Evolutionary conservation across 2,797 vertebrate species (phyloP), one percentile per base, ranked within the genome.

Genomic region (Chelidonichthys spinosus): DNA sequence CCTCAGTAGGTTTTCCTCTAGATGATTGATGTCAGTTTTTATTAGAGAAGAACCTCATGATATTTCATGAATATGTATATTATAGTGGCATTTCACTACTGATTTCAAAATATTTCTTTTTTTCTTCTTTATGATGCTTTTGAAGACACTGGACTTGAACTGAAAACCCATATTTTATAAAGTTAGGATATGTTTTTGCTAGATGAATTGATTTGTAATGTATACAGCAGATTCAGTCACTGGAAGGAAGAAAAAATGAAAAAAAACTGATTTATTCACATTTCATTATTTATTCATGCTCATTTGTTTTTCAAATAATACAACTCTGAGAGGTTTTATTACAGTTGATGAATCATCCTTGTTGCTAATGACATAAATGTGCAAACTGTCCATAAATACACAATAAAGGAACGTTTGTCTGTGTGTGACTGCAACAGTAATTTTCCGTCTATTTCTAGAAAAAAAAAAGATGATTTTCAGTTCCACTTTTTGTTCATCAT

Each of bases 361-460:
- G 85, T 93, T 92, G 90, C 88, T 92, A 87, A 89, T 90, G 84
- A 88, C 86, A 90, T 90, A 81, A 89, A 92, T 93, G 92, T 93
- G 85, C 85, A 93, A 91, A 92, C 88, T 93, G 89, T 94, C 87
- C 82, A 93, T 90, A 92, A 91, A 84, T 86, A 92, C 91, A 92
- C 90, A 92, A 91, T 92, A 94, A 93, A 91, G 81, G 88, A 90
- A 89, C 72, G 85, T 91, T 89, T 92, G 87, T 92, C 76, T 92
- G 86, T 93, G 79, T 89, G 87, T 92, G 90, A 91, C 90, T 91
- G 89, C 91, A 94, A 91, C 72, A 53, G 68, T 86, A 79, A 86
- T 87, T 86, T 85, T 50, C 33, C 11, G 61, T 54, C 65, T 85
- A 39, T 92, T 88, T 82, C 67, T 85, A 78, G n/a, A 74, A 32